Evolutionary conservation across 1,140 invertebrate genomes (phyloP).

Genomic region (Drosophila tropicalis): DNA sequence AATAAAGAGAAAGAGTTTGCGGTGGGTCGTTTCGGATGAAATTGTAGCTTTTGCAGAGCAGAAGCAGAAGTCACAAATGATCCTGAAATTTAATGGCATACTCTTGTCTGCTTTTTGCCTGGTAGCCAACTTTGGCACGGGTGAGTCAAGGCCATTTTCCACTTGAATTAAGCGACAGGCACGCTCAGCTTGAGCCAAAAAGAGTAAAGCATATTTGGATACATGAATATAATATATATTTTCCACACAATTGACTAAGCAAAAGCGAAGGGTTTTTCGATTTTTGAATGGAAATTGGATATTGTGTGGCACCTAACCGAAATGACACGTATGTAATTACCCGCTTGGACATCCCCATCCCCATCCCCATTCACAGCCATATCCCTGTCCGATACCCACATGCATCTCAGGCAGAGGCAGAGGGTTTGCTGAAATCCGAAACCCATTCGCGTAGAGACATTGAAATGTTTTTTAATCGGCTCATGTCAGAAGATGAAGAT

Average conservation of each 20-base stretch:
- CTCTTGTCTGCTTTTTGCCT: conserved; percentile 5
- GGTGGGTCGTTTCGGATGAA: conserved; percentile 42
- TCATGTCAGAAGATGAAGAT: conserved; percentile 78
- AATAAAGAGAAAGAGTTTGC: conserved; percentile 20
- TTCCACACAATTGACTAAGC: conserved; percentile 81
- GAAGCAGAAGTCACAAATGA: conserved; percentile 39
- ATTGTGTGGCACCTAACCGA: conserved; percentile 79
- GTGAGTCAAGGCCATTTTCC: conserved; percentile 66
- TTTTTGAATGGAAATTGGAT: conserved; percentile 65
- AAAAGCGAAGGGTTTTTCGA: conserved; percentile 56
- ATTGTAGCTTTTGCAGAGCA: conserved; percentile 32
- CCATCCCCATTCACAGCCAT: not conserved
- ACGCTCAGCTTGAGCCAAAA: conserved; percentile 67
- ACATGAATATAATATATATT: conserved; percentile 65
- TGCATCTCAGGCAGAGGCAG: not conserved
- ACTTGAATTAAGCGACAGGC: conserved; percentile 51
- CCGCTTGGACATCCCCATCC: conserved; percentile 50
- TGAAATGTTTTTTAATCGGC: conserved; percentile 82
- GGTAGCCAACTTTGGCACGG: conserved; percentile 67
- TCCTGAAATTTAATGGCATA: conserved; percentile 3
- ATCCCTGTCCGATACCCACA: not conserved
- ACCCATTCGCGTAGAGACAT: conserved; percentile 44
- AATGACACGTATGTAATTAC: conserved; percentile 83
- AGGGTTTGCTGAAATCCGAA: conserved; percentile 54
- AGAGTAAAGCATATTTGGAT: conserved; percentile 39